Percentiles rank a stretch among this genome's conserved stretches.
Evolutionary conservation across 2,113 vertebrate species (phyloP).

Genomic region (Sebastes schlegelii): DNA sequence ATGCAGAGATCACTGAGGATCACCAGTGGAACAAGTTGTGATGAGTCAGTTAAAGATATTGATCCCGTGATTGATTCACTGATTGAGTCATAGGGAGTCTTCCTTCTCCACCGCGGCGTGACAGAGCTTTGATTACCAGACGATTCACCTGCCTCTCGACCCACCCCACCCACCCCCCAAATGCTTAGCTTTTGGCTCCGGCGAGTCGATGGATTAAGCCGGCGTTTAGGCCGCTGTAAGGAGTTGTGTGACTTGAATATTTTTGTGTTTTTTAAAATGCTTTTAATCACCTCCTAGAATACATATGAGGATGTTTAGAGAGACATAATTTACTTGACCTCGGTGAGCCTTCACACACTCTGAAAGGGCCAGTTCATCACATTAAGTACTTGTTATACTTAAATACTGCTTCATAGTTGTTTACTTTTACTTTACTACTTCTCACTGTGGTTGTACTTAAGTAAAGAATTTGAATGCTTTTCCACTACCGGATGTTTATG

Average conservation of each 20-base stretch:
- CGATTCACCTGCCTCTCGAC: conserved; percentile 49
- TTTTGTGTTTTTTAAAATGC: neutral
- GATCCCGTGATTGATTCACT: conserved; percentile 66
- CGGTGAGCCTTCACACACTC: neutral
- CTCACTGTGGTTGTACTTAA: conserved; percentile 11
- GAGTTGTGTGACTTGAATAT: neutral
- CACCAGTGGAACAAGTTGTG: conserved; percentile 54
- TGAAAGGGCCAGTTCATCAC: neutral
- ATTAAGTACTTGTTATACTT: neutral
- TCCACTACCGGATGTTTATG: conserved; percentile 40
- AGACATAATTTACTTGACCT: neutral
- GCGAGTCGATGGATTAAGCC: conserved; percentile 51
- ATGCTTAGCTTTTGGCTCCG: conserved; percentile 44
- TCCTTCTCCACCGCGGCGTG: conserved; percentile 31
- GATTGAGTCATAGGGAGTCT: conserved; percentile 60
- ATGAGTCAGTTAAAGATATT: conserved; percentile 74
- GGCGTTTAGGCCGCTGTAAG: neutral
- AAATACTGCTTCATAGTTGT: conserved; percentile 21
- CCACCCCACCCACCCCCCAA: neutral
- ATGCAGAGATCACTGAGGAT: conserved; percentile 59
- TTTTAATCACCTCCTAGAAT: neutral
- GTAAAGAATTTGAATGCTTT: conserved; percentile 22
- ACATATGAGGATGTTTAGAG: neutral
- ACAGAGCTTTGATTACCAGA: conserved; percentile 65
- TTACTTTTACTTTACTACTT: conserved; percentile 25